Conservation (phyloP, 2,888 invertebrate genomes). For the Campopleginae sp. region DNA sequence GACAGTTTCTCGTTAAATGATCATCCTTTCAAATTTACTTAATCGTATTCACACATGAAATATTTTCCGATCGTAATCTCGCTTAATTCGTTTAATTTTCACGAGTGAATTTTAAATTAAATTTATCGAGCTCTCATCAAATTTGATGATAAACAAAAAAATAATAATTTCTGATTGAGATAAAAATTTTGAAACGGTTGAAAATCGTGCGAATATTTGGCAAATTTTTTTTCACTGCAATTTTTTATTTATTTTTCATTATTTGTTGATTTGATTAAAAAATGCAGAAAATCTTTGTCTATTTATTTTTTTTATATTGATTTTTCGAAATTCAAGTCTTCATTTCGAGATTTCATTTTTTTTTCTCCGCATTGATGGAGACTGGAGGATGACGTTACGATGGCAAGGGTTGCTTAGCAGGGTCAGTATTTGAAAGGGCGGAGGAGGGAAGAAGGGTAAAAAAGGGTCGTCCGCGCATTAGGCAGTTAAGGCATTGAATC, state of each 20-base stretch:
- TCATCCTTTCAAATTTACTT: background rate
- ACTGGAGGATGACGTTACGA: conserved; percentile 10
- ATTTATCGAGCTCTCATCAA: background rate
- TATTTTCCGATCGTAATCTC: background rate
- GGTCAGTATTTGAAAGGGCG: conserved; percentile 30
- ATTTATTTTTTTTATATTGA: background rate
- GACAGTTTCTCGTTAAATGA: conserved; percentile 12
- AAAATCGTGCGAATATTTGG: background rate
- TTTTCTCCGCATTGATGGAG: conserved; percentile 42
- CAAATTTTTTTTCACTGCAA: too few species aligned
- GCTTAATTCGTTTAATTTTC: background rate
- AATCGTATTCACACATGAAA: background rate
- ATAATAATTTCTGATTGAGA: background rate
- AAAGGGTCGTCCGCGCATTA: conserved; percentile 49
- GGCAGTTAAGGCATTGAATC: conserved; percentile 30
- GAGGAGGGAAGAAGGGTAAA: conserved; percentile 18
- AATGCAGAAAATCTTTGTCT: background rate
- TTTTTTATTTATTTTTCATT: too few species aligned
- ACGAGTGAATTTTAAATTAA: background rate
- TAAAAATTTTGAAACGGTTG: background rate
- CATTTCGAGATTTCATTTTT: too few species aligned
- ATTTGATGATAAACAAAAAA: background rate
- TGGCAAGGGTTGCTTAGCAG: conserved; percentile 46
- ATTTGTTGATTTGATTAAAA: background rate
- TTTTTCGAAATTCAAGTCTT: background rate